Percentiles rank a stretch among this genome's conserved stretches.
Evolutionary conservation across 2,888 invertebrate species (phyloP).

Genomic region (Agrilus biguttatus): DNA sequence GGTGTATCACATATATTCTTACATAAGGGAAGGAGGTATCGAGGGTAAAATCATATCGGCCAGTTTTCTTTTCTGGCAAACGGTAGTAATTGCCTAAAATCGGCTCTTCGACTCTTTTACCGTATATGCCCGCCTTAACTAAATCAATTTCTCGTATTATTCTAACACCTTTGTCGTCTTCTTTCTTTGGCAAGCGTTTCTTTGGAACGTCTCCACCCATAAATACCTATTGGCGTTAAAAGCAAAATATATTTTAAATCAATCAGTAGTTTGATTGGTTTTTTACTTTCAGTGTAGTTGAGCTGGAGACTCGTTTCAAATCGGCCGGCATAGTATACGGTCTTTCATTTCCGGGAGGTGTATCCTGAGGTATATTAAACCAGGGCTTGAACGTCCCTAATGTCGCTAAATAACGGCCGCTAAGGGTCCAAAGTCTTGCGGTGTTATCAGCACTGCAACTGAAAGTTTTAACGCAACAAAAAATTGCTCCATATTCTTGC

Average conservation of each 20-base stretch:
- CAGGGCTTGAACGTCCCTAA: constrained; percentile 57
- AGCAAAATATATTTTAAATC: background rate
- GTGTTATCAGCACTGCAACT: constrained; percentile 38
- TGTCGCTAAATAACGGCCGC: constrained; percentile 54
- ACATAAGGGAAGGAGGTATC: constrained; percentile 47
- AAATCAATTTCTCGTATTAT: constrained; percentile 20
- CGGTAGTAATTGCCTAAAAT: constrained; percentile 44
- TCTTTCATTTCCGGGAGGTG: constrained; percentile 31
- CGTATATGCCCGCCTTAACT: constrained; percentile 35
- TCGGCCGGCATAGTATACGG: constrained; percentile 56
- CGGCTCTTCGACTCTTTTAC: constrained; percentile 38
- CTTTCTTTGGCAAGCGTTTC: too few species aligned
- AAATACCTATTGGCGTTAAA: constrained; percentile 18
- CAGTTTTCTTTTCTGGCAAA: constrained; percentile 37
- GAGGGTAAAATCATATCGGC: constrained; percentile 36
- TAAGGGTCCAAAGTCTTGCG: constrained; percentile 59
- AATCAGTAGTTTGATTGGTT: background rate
- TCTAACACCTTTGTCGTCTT: too few species aligned
- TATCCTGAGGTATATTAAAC: constrained; percentile 32
- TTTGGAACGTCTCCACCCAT: constrained; percentile 15
- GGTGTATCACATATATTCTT: constrained; percentile 7
- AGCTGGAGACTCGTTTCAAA: constrained; percentile 57
- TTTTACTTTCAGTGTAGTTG: constrained; percentile 57
- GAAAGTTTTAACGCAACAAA: constrained; percentile 1
- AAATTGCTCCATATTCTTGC: background rate